Conservation (phyloP, 2,113 vertebrate genomes). For the Microcebus ravelobensis region DNA sequence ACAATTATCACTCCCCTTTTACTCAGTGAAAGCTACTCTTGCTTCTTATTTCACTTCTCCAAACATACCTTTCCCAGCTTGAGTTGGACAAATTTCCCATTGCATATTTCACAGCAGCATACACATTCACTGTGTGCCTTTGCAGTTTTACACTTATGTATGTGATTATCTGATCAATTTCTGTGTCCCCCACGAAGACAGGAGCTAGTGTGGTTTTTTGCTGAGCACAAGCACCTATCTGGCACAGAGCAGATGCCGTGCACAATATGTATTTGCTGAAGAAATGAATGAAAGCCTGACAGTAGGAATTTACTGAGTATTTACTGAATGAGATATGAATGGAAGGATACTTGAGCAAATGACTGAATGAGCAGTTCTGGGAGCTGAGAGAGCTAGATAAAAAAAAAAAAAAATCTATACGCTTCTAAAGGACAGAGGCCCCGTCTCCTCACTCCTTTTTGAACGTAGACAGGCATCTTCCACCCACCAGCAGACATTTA, state of each 20-base stretch:
- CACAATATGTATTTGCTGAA: background rate
- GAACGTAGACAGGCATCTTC: background rate
- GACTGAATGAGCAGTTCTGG: background rate
- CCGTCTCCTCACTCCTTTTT: background rate
- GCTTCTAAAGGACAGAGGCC: background rate
- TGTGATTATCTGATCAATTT: background rate
- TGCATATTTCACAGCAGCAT: background rate
- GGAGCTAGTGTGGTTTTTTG: background rate
- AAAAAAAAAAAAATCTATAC: background rate
- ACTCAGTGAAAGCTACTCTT: background rate
- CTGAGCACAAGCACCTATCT: fast-evolving
- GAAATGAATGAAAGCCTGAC: background rate
- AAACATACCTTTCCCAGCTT: background rate
- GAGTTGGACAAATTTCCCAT: background rate
- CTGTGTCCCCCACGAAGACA: background rate
- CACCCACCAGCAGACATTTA: background rate
- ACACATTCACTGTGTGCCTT: background rate
- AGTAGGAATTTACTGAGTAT: background rate
- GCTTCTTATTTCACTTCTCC: background rate
- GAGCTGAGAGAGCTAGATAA: background rate
- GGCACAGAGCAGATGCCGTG: background rate
- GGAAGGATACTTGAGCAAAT: background rate
- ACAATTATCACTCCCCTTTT: background rate
- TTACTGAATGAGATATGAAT: background rate
- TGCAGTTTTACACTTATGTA: background rate